These are phyloP conservation scores for Sminthurinus signatus DNA, from an alignment of 1,140 invertebrate genomes.

Conservation along the genomic window DNA sequence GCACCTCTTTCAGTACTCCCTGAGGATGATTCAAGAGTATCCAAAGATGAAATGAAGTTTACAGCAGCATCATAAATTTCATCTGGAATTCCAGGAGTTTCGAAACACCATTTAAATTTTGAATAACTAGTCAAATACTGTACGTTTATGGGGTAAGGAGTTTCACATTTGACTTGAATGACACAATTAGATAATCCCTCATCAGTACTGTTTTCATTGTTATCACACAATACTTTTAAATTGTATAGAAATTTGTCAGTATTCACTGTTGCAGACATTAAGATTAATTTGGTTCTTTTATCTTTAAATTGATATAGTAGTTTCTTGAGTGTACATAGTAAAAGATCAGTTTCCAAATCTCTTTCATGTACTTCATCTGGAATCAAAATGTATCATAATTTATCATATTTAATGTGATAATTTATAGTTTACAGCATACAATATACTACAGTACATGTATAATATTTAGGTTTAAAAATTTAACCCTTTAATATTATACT, in stretches of 20 bases:
- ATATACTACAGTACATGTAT: background rate
- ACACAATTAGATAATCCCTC: background rate
- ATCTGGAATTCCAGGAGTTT: background rate
- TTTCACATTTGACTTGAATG: no score
- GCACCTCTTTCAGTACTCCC: constrained; percentile 49
- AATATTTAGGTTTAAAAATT: background rate
- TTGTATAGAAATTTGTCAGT: constrained; percentile 41
- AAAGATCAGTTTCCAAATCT: constrained; percentile 87
- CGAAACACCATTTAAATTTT: background rate
- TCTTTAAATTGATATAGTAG: no score
- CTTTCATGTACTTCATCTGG: constrained; percentile 86
- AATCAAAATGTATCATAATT: no score
- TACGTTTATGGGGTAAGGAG: background rate
- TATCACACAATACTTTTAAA: background rate
- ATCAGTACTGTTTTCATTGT: background rate
- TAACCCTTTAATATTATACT: background rate
- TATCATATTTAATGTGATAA: no score
- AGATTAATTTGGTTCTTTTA: constrained; percentile 45
- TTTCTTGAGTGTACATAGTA: no score
- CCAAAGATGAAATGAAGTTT: constrained; percentile 62
- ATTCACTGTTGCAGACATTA: constrained; percentile 59
- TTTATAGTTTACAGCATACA: background rate
- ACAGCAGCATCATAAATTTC: constrained; percentile 45
- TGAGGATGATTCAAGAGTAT: constrained; percentile 47
- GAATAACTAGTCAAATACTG: background rate